Percentiles rank a stretch among this genome's conserved stretches.
Evolutionary conservation across 2,113 vertebrate species (phyloP).

Genomic region (Dromiciops gliroides): DNA sequence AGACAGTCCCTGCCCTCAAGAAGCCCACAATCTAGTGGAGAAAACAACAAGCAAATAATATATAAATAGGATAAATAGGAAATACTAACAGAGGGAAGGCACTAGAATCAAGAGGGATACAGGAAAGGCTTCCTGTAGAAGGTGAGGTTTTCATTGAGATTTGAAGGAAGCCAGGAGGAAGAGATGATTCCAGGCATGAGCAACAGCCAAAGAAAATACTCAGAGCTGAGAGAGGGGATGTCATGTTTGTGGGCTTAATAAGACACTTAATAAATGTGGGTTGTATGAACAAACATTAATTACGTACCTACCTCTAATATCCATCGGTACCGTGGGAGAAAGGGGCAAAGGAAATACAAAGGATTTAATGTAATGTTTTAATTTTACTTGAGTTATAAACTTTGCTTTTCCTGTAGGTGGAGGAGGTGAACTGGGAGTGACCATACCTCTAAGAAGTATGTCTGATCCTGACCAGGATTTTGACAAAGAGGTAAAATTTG

Average conservation of each 20-base stretch:
- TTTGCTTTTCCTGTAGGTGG: conserved; percentile 75
- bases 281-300: neutral
- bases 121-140: neutral
- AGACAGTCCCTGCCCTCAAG: neutral
- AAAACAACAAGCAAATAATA: neutral
- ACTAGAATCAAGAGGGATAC: neutral
- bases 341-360: neutral
- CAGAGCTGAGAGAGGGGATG: accelerated
- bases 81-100: neutral
- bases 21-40: neutral
- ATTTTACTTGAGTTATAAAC: neutral
- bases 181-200: neutral
- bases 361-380: neutral
- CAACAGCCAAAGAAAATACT: neutral
- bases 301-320: neutral
- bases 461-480: conserved; percentile 93
- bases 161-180: neutral
- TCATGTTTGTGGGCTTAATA: neutral
- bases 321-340: neutral
- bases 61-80: neutral
- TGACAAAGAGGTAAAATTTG: conserved; percentile 91
- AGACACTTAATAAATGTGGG: neutral
- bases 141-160: neutral
- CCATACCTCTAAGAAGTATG: conserved; percentile 88
- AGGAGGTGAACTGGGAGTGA: conserved; percentile 86